Conservation (phyloP, 2,888 invertebrate genomes). For the Catocala sponsa region DNA sequence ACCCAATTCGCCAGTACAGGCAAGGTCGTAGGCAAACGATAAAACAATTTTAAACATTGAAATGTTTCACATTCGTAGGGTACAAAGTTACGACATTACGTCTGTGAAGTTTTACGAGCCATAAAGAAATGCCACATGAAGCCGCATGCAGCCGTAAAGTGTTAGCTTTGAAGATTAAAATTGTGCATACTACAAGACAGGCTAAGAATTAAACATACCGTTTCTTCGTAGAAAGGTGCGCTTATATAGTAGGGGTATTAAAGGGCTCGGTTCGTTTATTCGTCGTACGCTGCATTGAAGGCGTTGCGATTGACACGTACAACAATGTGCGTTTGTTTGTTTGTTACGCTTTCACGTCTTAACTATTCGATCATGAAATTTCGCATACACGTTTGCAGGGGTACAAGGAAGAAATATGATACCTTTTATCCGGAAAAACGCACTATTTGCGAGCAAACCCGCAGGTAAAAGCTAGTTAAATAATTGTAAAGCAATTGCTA, state of each 20-base stretch:
- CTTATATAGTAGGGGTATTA: neutral
- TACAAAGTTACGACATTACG: constrained; percentile 14
- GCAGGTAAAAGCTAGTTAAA: no score
- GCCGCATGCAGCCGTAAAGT: constrained; percentile 7
- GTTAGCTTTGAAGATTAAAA: constrained; percentile 10
- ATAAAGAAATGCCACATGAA: constrained; percentile 19
- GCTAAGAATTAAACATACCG: neutral
- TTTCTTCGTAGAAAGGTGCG: no score
- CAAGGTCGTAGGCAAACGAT: neutral
- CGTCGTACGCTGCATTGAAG: no score
- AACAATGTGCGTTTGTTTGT: neutral
- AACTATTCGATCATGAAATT: no score
- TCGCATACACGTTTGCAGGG: neutral
- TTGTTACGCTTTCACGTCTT: no score
- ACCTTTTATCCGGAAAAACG: no score
- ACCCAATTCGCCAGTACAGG: no score
- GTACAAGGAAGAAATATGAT: neutral
- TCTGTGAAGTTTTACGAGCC: constrained; percentile 16
- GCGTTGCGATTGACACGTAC: no score
- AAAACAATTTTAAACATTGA: constrained; percentile 7
- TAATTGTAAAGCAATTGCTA: no score
- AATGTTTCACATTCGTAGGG: constrained; percentile 3
- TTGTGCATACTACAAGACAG: constrained; percentile 2
- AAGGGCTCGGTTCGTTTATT: neutral
- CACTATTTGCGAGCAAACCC: no score